Evolutionary conservation across 2,797 vertebrate species (phyloP).

Genomic region (Otolemur crassicaudatus): DNA sequence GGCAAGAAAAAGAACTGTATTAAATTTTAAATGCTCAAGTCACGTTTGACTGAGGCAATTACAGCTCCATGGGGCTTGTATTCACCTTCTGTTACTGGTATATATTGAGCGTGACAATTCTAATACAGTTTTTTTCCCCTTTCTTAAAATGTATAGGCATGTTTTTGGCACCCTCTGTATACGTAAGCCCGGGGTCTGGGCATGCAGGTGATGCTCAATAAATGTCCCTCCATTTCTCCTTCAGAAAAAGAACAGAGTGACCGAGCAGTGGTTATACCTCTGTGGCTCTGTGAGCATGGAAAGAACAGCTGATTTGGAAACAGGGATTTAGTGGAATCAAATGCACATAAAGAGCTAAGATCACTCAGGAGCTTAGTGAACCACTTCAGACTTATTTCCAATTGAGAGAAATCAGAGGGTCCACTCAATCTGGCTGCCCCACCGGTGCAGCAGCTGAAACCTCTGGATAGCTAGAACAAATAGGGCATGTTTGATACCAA

Average conservation of each 20-base stretch:
- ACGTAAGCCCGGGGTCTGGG: not conserved
- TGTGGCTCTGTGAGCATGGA: not conserved
- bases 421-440: not conserved
- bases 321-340: not conserved
- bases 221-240: not conserved
- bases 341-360: not conserved
- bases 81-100: no score
- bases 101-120: no score
- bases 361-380: conserved; percentile 5
- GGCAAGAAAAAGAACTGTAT: no score
- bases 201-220: not conserved
- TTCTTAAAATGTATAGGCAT: no score
- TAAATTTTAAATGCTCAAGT: no score
- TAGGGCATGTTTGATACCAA: not conserved
- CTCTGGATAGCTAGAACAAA: not conserved
- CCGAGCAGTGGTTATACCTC: not conserved
- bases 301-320: not conserved
- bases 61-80: no score
- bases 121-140: no score
- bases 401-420: not conserved
- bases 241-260: not conserved
- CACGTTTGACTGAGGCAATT: no score
- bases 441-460: not conserved
- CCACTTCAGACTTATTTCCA: conserved; percentile 13
- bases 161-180: no score